Evolutionary conservation across 1,140 invertebrate species (phyloP).

Genomic region (Heliothis subflexa): DNA sequence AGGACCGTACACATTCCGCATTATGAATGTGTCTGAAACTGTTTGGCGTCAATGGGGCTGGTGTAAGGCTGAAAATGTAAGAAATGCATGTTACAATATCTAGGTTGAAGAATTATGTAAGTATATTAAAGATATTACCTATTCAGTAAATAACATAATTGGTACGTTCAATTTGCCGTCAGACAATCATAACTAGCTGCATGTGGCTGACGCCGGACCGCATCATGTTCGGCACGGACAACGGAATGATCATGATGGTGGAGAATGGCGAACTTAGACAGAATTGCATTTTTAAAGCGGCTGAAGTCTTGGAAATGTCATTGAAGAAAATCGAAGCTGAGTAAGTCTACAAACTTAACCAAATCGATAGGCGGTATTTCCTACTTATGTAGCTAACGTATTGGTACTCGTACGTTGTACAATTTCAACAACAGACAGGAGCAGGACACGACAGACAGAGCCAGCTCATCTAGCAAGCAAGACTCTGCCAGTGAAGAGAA

Average conservation of each 20-base stretch:
- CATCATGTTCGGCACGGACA: conserved; percentile 91
- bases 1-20: conserved; percentile 91
- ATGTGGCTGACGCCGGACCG: conserved; percentile 91
- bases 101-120: no score
- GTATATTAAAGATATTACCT: neutral
- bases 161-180: conserved; percentile 36
- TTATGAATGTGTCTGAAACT: conserved; percentile 92
- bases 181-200: conserved; percentile 88
- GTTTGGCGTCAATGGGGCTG: conserved; percentile 94
- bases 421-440: conserved; percentile 53
- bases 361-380: no score
- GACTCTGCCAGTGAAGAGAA: conserved; percentile 58
- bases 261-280: conserved; percentile 92
- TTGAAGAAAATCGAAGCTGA: conserved; percentile 85
- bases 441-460: conserved; percentile 64
- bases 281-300: conserved; percentile 86
- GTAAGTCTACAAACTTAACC: conserved; percentile 58
- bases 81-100: conserved; percentile 52
- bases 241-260: conserved; percentile 91
- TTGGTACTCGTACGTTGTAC: no score
- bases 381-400: neutral
- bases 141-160: conserved; percentile 23
- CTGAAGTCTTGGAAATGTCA: conserved; percentile 86
- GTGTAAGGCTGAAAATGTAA: conserved; percentile 92
- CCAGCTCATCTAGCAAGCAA: conserved; percentile 71